Evolutionary conservation across 1,140 invertebrate species (phyloP), one percentile per base, ranked within the genome.

Genomic region (Cepaea nemoralis): DNA sequence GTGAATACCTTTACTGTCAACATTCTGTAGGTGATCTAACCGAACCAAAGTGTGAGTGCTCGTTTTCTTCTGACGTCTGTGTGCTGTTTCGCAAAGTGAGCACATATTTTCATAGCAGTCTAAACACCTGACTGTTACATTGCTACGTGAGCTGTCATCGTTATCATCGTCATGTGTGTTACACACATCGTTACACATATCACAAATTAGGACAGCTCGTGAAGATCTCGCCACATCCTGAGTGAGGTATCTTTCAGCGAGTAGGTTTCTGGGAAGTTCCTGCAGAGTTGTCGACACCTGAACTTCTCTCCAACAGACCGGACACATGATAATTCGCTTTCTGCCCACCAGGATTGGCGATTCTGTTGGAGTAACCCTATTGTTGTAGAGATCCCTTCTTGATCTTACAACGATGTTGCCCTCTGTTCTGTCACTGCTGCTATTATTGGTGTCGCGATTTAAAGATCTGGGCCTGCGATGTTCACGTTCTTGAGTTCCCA

Each of bases 31-130:
- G 3, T 8, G 1, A 27, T 71, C 69, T 40, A 39, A 39, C 22
- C 1, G 31, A 39, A 83, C 27, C 33, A 83, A 27, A 14, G 40
- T 55, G 45, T 83, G 82, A 40, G 37, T n/a, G 71, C 77, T 83
- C 16, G 82, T 81, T 71, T 75, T 76, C 50, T 81, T 80, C 27
- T 83, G 82, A 50, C 82, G 77, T 69, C 82, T 73, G 35, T 81
- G 82, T 0, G 82, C 66, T 16, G 73, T 48, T 63, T 83, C 82
- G 78, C 82, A 83, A 31, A 77, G 45, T 2, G 71, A 77, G 66
- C 82, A 83, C 35, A 83, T 27, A 35, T 81, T 81, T 31, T 83
- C 82, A 0, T 63, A 27, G 33, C 82, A 83, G n/a, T 83, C 79
- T 31, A 71, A 19, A 59, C 82, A 81, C n/a, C 82, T n/a, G 16